These are phyloP conservation scores for Rhingia campestris DNA, from an alignment of 2,888 invertebrate species.

Conservation along the genomic window DNA sequence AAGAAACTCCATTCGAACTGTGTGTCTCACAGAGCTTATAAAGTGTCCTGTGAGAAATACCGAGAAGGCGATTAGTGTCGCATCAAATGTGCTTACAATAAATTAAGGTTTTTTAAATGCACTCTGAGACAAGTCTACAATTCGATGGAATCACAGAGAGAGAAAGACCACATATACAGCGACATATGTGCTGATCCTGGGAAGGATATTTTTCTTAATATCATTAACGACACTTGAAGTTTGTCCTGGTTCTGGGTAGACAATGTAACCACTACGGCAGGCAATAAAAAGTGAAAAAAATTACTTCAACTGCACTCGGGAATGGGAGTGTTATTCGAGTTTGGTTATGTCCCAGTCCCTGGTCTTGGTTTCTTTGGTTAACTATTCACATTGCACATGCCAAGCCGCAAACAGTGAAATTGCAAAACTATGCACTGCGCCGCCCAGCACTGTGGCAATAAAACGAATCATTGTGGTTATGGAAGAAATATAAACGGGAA, in stretches of 20 bases:
- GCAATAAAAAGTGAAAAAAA: slow-evolving; percentile 55
- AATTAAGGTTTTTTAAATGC: slow-evolving; percentile 43
- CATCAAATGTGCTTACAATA: slow-evolving; percentile 32
- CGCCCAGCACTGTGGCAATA: slow-evolving; percentile 13
- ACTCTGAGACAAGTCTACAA: slow-evolving; percentile 21
- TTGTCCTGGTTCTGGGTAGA: slow-evolving; percentile 35
- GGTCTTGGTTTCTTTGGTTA: slow-evolving; percentile 40
- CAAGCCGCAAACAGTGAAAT: slow-evolving; percentile 34
- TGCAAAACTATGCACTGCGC: slow-evolving; percentile 35
- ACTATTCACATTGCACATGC: slow-evolving; percentile 37
- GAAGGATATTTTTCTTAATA: slow-evolving; percentile 61
- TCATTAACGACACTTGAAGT: slow-evolving; percentile 63
- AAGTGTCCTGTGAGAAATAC: background rate
- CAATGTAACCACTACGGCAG: slow-evolving; percentile 7
- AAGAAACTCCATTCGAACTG: slow-evolving; percentile 17
- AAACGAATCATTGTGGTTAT: slow-evolving; percentile 60
- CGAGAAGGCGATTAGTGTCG: slow-evolving; percentile 43
- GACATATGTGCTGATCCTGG: slow-evolving; percentile 12
- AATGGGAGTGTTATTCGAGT: slow-evolving; percentile 61
- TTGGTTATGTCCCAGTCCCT: slow-evolving; percentile 36
- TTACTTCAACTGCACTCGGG: slow-evolving; percentile 53
- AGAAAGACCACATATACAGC: background rate
- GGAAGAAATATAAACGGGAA: slow-evolving; percentile 56
- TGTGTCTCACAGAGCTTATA: background rate
- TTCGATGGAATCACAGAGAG: slow-evolving; percentile 30